Base-by-base conservation (phyloP, 2,113 vertebrate genomes). In the Chloropsis cyanopogon region DNA sequence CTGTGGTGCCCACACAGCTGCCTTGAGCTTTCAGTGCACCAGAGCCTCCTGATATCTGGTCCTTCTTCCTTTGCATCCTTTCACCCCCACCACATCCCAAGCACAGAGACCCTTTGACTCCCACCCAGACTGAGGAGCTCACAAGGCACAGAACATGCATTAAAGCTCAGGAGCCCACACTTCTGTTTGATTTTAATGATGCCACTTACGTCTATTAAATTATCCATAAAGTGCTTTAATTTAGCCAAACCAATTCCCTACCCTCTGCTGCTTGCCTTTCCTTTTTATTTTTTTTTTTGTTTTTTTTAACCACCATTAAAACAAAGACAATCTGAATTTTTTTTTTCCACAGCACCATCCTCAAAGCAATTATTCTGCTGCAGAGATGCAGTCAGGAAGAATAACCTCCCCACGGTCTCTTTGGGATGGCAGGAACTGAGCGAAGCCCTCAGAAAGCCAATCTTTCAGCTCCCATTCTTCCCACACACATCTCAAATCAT, bases 401-500 rank as follows among this genome's bases (percentile, higher is more conserved):
- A 96, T 78, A 92, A 95, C 80, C 47, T 86, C 94, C 88, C 71
- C 1, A 0, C 0, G 2, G 83, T 75, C 90, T 92, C 79, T 81
- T 78, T 88, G 66, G 90, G 92, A 78, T 86, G 88, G 93, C 93
- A 96, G 92, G 93, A 96, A 94, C 94, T 78, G 92, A 97, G 80
- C 57, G 8, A 92, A 75, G 85, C 44, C 90, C 84, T 78, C 77
- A 76, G 90, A 95, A 92, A 95, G 92, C 90, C 71, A 59, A n/a
- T 81, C 76, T 95, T 94, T 96, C 93, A 94, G 90, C 88, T 94
- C 57, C 88, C 92, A 95, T 97, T 96, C 93, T 96, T 95, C 90
- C 88, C 94, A 78, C 85, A 90, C 92, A 68, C 93, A 96, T 93
- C 94, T 97, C 94, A 71, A 94, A 93, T 52, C 73, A 96, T 94